Evolutionary conservation across 2,888 invertebrate genomes (phyloP), one percentile per base, ranked within the genome.

Genomic region (Stenodema calcarata): DNA sequence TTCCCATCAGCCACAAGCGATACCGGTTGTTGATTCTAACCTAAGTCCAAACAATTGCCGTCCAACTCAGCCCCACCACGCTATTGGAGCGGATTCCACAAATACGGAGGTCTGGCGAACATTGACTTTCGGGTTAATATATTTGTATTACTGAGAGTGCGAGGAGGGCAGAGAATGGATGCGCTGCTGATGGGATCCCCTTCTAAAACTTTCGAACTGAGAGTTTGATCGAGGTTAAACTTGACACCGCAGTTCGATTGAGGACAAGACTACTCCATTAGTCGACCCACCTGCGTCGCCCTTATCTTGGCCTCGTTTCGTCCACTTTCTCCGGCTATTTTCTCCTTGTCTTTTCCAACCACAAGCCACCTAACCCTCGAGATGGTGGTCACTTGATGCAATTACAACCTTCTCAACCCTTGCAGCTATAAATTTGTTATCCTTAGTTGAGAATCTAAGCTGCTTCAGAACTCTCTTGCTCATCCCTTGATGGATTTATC

Each of bases 231-330:
- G 47, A 47, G 80, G 80, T 80, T 69, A 23, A 82, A 82, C 82
- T 82, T 82, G 69, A 69, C 82, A 82, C 82, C 69, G 41, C 69
- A 42, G 9, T 82, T 47, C 44, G 30, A 47, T 69, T 41, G 82
- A 54, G 11, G 69, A 82, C 82, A 82, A 62, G 82, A 69, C 82
- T 82, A 62, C 69, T 82, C 82, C 82, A 82, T 82, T 82, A 82
- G 82, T 14, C 54, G 23, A 9, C 30, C 82, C 82, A 82, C 69
- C 78, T 78, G 78, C n/a, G 23, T 62, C 62, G 78, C 18, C 27
- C 78, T 23, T 27, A 27, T 44, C 41, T 78, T 44, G 44, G 78
- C 27, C 18, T 78, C 44, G 23, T 78, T 78, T 78, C 27, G 23
- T 44, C 23, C 78, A 44, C 42, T 11, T 78, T 78, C 78, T 44